Conservation (phyloP, 2,888 invertebrate species). For the Chesias legatella region DNA sequence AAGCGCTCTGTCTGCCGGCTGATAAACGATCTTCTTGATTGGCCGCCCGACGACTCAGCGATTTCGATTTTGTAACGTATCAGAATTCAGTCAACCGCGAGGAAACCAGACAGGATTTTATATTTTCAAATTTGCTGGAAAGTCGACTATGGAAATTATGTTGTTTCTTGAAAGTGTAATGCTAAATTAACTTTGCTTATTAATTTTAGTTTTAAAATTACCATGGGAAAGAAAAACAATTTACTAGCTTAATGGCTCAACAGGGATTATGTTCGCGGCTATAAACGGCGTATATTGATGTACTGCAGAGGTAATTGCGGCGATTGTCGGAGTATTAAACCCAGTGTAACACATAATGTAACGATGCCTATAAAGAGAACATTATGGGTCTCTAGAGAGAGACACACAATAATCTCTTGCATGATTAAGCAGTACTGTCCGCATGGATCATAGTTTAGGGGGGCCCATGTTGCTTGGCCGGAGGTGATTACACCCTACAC, state of each 20-base stretch:
- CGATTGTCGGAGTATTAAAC: background rate
- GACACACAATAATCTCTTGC: slow-evolving; percentile 36
- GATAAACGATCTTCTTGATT: slow-evolving; percentile 58
- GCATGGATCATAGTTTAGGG: too few relatives aligned
- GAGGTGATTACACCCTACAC: too few relatives aligned
- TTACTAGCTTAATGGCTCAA: background rate
- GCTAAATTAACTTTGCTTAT: too few relatives aligned
- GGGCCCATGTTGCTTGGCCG: too few relatives aligned
- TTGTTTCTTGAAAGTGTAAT: too few relatives aligned
- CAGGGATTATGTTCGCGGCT: background rate
- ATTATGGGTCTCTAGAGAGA: slow-evolving; percentile 36
- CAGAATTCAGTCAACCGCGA: slow-evolving; percentile 26
- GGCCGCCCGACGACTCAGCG: slow-evolving; percentile 40
- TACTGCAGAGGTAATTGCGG: background rate
- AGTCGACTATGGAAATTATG: too few relatives aligned
- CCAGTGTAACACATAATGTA: slow-evolving; percentile 4
- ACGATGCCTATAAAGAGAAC: slow-evolving; percentile 26
- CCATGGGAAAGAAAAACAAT: too few relatives aligned
- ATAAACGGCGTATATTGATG: slow-evolving; percentile 17
- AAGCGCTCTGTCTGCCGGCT: slow-evolving; percentile 54
- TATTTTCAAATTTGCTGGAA: too few relatives aligned
- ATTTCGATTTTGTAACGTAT: slow-evolving; percentile 40
- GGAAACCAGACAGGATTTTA: too few relatives aligned
- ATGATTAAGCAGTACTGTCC: slow-evolving; percentile 40
- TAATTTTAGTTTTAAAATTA: too few relatives aligned